Base-by-base conservation (phyloP, 37 sponge, comb jelly and placozoan species). In the Theonella swinhoei region DNA sequence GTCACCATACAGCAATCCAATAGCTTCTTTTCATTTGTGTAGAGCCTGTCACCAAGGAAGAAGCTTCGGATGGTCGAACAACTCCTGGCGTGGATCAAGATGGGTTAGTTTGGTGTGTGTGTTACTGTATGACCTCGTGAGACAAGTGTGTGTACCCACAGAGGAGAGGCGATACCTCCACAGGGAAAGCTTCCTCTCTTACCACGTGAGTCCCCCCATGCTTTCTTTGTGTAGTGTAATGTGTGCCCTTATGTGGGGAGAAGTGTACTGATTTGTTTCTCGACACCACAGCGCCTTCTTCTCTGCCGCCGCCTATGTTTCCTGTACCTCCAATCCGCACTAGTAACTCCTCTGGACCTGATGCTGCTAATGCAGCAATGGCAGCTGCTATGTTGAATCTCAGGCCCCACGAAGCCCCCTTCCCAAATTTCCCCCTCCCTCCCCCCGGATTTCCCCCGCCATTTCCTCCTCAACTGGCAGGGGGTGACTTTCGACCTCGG, bases 61-160 rank as follows among this genome's bases (percentile, higher is more conserved):
- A 82, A 63, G 78, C 61, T 24, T 79, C 80, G 19, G 88, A 87
- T 75, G 88, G 88, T 63, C 66, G 82, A 29, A 69, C 88, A 42
- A 88, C 88, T 64, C 88, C 88, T 26, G 88, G 76, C 33, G n/a
- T 76, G 14, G 83, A 81, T 14, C 54, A 47, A 47, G 54, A 47
- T 17, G 14, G 11, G 54, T 47, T 7, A 14, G 54, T 47, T 47
- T 14, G 14, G 14, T n/a, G n/a, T n/a, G n/a, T n/a, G n/a, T n/a
- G n/a, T n/a, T n/a, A n/a, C n/a, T n/a, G n/a, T n/a, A n/a, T n/a
- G n/a, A n/a, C n/a, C n/a, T n/a, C n/a, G n/a, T n/a, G n/a, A n/a
- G n/a, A n/a, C n/a, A n/a, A n/a, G n/a, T n/a, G n/a, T n/a, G n/a
- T n/a, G n/a, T n/a, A n/a, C n/a, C n/a, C n/a, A n/a, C 54, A 47